These are phyloP conservation scores for Caenorhabditis panamensis DNA, from an alignment of 2,888 invertebrate species.

Conservation along the genomic window DNA sequence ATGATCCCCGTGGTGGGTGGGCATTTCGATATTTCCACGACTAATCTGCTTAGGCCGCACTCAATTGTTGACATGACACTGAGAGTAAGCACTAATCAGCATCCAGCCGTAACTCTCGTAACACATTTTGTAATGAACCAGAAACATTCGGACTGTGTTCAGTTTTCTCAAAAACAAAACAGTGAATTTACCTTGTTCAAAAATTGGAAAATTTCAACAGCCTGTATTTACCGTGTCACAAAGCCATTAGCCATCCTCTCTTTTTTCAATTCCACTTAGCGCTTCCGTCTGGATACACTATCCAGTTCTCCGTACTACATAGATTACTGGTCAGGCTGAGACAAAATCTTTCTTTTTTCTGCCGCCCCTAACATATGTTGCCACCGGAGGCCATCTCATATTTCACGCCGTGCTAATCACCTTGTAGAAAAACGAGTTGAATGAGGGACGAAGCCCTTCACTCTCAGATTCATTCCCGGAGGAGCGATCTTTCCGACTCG, in stretches of 20 bases:
- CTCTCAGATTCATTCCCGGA: constrained; percentile 20
- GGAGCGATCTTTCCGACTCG: constrained; percentile 27
- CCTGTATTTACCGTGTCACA: constrained; percentile 4
- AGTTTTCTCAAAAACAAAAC: no score
- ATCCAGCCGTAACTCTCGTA: constrained; percentile 37
- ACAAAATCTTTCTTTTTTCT: constrained; percentile 17
- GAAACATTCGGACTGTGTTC: no score
- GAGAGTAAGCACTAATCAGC: constrained; percentile 39
- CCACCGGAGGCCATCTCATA: constrained; percentile 53
- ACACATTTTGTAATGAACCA: constrained; percentile 34
- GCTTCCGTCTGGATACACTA: constrained; percentile 1
- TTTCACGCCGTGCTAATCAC: constrained; percentile 61
- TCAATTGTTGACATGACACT: constrained; percentile 25
- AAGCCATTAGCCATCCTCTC: constrained; percentile 3
- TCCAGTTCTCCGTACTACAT: background rate
- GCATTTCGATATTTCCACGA: constrained; percentile 25
- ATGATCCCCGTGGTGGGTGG: background rate
- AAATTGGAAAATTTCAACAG: no score
- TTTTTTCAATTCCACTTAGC: background rate
- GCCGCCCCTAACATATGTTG: constrained; percentile 52
- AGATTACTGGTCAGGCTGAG: constrained; percentile 25
- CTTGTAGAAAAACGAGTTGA: constrained; percentile 55
- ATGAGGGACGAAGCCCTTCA: constrained; percentile 11
- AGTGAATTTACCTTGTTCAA: no score
- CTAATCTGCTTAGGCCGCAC: constrained; percentile 39